Evolutionary conservation across 2,113 vertebrate species (phyloP).

Genomic region (Eupsittula cactorum): DNA sequence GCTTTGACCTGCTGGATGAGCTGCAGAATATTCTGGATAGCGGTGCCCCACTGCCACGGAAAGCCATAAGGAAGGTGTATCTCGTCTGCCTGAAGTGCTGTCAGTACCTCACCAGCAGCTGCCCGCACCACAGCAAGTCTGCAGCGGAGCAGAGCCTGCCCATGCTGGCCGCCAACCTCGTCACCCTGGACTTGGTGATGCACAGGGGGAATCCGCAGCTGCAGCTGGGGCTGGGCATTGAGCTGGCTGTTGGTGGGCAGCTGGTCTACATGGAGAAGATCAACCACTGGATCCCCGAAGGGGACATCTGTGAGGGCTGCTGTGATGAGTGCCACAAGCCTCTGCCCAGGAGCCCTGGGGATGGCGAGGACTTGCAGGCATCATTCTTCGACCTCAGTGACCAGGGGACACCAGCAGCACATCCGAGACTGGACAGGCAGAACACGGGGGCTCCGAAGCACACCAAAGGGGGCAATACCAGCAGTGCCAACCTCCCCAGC

Average conservation of each 20-base stretch:
- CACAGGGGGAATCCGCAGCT: background rate
- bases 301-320: background rate
- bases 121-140: background rate
- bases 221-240: background rate
- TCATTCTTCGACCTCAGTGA: background rate
- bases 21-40: too few relatives aligned
- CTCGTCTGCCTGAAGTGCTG: background rate
- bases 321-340: background rate
- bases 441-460: background rate
- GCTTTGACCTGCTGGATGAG: too few relatives aligned
- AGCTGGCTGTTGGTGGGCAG: background rate
- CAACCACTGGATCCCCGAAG: background rate
- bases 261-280: background rate
- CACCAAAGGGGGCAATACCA: background rate
- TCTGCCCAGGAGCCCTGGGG: background rate
- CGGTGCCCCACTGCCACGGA: fast-evolving
- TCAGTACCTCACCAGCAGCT: background rate
- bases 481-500: background rate
- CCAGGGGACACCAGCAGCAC: background rate
- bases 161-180: background rate
- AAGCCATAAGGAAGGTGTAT: background rate
- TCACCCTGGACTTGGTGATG: background rate
- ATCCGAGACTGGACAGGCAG: background rate
- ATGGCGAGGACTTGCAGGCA: background rate
- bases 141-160: background rate